Conservation (phyloP, 2,113 vertebrate species). For the Coptodon bakossiorum region DNA sequence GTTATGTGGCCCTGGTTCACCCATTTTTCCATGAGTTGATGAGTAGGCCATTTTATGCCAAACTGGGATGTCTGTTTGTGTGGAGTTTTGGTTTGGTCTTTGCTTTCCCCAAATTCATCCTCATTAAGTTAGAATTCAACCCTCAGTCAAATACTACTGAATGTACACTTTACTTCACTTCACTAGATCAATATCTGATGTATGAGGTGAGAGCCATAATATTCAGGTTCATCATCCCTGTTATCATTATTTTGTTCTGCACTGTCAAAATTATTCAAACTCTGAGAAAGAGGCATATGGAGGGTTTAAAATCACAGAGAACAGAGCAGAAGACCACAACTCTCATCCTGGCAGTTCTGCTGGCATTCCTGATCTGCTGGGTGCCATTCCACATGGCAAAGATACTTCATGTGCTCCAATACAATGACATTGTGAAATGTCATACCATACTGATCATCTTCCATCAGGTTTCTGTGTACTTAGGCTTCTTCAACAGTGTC, state of each 20-base stretch:
- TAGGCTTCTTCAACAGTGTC: conserved; percentile 79
- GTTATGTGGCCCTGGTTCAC: neutral
- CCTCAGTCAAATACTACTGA: accelerated
- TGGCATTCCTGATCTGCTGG: accelerated
- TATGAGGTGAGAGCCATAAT: accelerated
- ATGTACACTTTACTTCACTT: accelerated
- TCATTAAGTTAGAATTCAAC: neutral
- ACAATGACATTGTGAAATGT: conserved; percentile 17
- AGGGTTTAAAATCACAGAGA: neutral
- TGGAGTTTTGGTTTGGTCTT: neutral
- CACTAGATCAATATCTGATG: accelerated
- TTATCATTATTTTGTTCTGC: neutral
- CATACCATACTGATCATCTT: accelerated
- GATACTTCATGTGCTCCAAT: conserved; percentile 29
- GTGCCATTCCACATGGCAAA: conserved; percentile 77
- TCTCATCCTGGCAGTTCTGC: neutral
- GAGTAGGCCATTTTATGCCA: conserved; percentile 65
- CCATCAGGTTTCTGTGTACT: too few relatives aligned
- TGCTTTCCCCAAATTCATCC: conserved; percentile 64
- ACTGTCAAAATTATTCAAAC: neutral
- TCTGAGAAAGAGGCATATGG: too few relatives aligned
- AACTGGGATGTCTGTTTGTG: conserved; percentile 62
- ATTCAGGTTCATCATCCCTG: accelerated
- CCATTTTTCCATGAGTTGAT: accelerated
- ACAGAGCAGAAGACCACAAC: neutral